Evolutionary conservation across 2,888 invertebrate species (phyloP), one percentile per base, ranked within the genome.

Genomic region (Acanthosepion pharaonis): DNA sequence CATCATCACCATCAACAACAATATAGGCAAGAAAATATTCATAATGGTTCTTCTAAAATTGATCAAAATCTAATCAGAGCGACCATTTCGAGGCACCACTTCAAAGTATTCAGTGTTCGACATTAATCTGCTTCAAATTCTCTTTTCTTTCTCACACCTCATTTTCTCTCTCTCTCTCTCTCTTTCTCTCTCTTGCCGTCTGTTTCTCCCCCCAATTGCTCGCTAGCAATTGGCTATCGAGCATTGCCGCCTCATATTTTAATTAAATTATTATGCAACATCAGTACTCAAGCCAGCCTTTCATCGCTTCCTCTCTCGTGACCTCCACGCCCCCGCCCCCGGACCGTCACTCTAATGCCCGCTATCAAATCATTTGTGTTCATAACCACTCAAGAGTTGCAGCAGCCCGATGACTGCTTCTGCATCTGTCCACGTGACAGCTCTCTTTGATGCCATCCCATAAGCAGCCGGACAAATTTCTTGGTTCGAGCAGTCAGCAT

Each of bases 61-160:
- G 78, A 78, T 78, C 78, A 9, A n/a, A 78, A 78, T 78, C 78
- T 78, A n/a, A 78, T 33, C 78, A 78, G 78, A 33, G 78, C n/a
- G 78, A 15, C 78, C 78, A 78, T 78, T 78, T 78, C 78, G 33
- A 78, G 78, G 78, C 33, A 78, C 78, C 78, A 78, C 78, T 78
- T 78, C 78, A 78, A 78, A 78, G 78, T 78, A 78, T 33, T 78
- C 78, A 78, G 33, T 78, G n/a, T 78, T 78, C 78, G 11, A 78
- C 33, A 78, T 78, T 78, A 78, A 78, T 78, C n/a, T 78, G n/a
- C 78, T 78, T 78, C 78, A 78, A 78, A 78, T 78, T 78, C n/a
- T 33, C 78, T n/a, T 15, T 18, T 18, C n/a, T 11, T 8, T 42
- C 42, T 42, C 42, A 42, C 42, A 3, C 42, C 42, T 25, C 64